phyloP scores from a whole-genome alignment of 2,113 vertebrate genomes.

The Xyliphius kryptos region DNA sequence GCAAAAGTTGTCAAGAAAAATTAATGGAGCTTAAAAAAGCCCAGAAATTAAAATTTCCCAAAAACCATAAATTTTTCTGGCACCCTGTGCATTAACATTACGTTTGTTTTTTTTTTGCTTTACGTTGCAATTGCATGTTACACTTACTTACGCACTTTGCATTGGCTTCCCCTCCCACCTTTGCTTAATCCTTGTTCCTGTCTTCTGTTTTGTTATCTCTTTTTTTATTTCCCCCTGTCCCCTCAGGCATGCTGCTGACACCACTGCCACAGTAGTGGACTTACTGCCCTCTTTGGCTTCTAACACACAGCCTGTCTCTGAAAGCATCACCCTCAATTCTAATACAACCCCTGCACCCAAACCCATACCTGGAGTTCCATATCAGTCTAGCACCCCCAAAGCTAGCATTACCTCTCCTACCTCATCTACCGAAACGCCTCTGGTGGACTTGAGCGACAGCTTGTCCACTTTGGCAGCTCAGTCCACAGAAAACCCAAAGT shows the following conservation, averaged over 20 bases:
- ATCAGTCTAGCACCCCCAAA: slow-evolving; percentile 39
- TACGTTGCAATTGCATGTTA: slow-evolving; percentile 26
- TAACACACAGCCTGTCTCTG: slow-evolving; percentile 88
- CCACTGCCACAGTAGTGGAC: slow-evolving; percentile 78
- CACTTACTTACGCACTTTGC: slow-evolving; percentile 19
- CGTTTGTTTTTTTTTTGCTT: background rate
- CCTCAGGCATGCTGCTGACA: slow-evolving; percentile 86
- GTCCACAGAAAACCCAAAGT: slow-evolving; percentile 58
- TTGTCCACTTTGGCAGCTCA: slow-evolving; percentile 63
- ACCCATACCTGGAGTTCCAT: slow-evolving; percentile 40
- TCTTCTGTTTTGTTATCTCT: slow-evolving; percentile 15
- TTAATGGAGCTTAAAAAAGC: background rate
- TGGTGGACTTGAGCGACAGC: slow-evolving; percentile 89
- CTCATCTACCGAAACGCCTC: slow-evolving; percentile 68
- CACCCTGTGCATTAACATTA: background rate
- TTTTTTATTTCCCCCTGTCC: slow-evolving; percentile 48
- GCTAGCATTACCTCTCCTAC: slow-evolving; percentile 37
- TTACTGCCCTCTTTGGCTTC: slow-evolving; percentile 84
- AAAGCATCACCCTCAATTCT: slow-evolving; percentile 83
- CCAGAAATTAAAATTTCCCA: background rate
- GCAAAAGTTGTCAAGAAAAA: background rate
- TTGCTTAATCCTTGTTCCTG: slow-evolving; percentile 21
- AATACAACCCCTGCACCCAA: slow-evolving; percentile 64
- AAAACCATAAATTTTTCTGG: background rate
- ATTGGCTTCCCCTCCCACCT: slow-evolving; percentile 16